Evolutionary conservation across 2,797 vertebrate species (phyloP).

Genomic region (Sciaenops ocellatus): DNA sequence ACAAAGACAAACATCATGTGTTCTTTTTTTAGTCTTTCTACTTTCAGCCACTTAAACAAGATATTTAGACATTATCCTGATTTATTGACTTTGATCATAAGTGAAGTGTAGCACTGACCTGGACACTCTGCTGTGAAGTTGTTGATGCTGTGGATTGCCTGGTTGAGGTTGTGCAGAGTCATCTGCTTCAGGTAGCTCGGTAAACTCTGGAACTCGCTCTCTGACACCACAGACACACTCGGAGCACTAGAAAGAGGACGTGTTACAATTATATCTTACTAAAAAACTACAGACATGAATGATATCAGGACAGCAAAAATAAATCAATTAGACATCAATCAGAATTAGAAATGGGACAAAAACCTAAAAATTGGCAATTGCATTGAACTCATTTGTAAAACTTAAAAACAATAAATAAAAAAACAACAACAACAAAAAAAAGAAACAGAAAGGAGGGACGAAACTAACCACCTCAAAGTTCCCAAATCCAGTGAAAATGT

Average conservation of each 20-base stretch:
- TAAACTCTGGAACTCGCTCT: conserved; percentile 78
- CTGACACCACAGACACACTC: conserved; percentile 69
- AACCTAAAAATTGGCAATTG: no score
- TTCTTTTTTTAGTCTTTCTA: no score
- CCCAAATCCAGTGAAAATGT: no score
- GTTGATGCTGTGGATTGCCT: conserved; percentile 80
- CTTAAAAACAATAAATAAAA: no score
- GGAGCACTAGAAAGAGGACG: conserved; percentile 23
- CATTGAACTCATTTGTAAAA: no score
- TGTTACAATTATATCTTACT: background rate
- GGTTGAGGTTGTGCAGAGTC: conserved; percentile 79
- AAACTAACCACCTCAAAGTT: background rate
- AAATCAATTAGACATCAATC: background rate
- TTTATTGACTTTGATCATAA: background rate
- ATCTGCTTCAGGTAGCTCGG: conserved; percentile 81
- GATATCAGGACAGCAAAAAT: background rate
- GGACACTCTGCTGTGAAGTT: conserved; percentile 41
- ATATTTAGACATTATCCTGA: background rate
- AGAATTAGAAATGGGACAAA: background rate
- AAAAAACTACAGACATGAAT: background rate
- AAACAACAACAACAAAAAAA: no score
- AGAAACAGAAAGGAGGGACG: background rate
- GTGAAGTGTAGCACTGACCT: conserved; percentile 61
- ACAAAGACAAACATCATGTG: no score
- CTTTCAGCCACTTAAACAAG: no score